phyloP scores from a whole-genome alignment of 2,888 invertebrate species.

The Tenodera sinensis region DNA sequence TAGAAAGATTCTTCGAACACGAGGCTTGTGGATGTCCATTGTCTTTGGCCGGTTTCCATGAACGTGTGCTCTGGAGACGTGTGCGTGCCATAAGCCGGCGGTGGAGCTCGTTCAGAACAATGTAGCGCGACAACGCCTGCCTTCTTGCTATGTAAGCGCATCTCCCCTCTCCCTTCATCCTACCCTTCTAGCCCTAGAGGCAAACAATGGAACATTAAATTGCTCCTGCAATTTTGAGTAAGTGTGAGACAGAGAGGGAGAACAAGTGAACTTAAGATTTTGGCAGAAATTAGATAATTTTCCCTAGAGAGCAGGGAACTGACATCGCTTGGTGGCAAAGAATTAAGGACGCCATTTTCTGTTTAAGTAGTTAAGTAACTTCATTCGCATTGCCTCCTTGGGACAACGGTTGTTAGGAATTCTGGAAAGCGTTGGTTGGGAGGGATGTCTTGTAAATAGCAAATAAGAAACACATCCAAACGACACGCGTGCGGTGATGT shows the following conservation, averaged over 20 bases:
- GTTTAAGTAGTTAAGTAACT: constrained; percentile 32
- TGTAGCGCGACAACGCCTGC: not conserved
- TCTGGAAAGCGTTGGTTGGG: not conserved
- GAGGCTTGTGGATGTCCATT: not conserved
- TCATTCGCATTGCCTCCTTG: constrained; percentile 24
- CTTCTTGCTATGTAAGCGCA: not conserved
- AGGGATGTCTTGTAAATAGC: not conserved
- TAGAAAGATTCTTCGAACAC: not conserved
- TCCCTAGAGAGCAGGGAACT: constrained; percentile 25
- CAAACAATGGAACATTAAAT: constrained; percentile 30
- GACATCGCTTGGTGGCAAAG: constrained; percentile 9
- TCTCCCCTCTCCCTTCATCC: not conserved
- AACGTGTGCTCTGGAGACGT: not conserved
- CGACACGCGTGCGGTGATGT: not conserved
- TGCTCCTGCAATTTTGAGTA: constrained; percentile 22
- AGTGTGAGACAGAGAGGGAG: not conserved
- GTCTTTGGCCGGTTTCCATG: not conserved
- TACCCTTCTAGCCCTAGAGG: constrained; percentile 4
- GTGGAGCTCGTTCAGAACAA: not conserved
- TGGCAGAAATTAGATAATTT: constrained; percentile 32
- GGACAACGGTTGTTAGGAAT: not conserved
- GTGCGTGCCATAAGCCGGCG: not conserved
- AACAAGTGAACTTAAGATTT: constrained; percentile 25
- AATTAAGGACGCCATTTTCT: constrained; percentile 28
- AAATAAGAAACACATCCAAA: not conserved